Percentiles rank a stretch among this genome's conserved stretches.
Evolutionary conservation across 37 sponge, comb jelly and placozoan species (phyloP).

Genomic region (Axinella damicornis): DNA sequence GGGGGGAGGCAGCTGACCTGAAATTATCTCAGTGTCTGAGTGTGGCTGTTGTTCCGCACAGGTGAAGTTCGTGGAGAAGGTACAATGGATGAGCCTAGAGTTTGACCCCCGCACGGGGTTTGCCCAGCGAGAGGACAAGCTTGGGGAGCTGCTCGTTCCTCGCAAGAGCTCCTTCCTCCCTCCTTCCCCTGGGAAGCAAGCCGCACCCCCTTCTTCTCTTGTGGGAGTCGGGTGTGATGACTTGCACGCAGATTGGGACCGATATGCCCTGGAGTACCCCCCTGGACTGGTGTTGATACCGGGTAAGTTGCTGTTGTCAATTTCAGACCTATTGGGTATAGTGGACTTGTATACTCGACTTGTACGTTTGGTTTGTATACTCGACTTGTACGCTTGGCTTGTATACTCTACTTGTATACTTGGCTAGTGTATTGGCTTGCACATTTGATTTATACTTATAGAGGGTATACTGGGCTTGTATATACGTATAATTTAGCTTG

Average conservation of each 20-base stretch:
- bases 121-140: slow-evolving; percentile 81
- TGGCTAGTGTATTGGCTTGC: too few relatives aligned
- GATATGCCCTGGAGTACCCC: slow-evolving; percentile 55
- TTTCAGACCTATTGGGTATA: neutral
- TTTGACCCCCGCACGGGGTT: slow-evolving; percentile 84
- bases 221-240: slow-evolving; percentile 54
- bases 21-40: too few relatives aligned
- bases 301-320: slow-evolving; percentile 24
- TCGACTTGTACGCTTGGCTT: too few relatives aligned
- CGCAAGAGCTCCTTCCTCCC: neutral
- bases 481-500: neutral
- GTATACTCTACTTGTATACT: too few relatives aligned
- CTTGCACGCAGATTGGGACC: slow-evolving; percentile 60
- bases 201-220: neutral
- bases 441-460: too few relatives aligned
- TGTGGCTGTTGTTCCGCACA: slow-evolving; percentile 2
- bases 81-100: slow-evolving; percentile 94
- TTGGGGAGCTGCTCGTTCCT: slow-evolving; percentile 69
- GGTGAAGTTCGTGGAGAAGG: slow-evolving; percentile 82
- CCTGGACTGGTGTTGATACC: slow-evolving; percentile 74
- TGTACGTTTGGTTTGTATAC: too few relatives aligned
- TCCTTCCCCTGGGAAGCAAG: neutral
- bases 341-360: neutral
- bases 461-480: neutral
- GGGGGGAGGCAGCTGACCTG: neutral